Percentiles rank a stretch among this genome's conserved stretches.
phyloP scores from a whole-genome alignment of 2,797 vertebrate species.

The Sebastes glaucus region DNA sequence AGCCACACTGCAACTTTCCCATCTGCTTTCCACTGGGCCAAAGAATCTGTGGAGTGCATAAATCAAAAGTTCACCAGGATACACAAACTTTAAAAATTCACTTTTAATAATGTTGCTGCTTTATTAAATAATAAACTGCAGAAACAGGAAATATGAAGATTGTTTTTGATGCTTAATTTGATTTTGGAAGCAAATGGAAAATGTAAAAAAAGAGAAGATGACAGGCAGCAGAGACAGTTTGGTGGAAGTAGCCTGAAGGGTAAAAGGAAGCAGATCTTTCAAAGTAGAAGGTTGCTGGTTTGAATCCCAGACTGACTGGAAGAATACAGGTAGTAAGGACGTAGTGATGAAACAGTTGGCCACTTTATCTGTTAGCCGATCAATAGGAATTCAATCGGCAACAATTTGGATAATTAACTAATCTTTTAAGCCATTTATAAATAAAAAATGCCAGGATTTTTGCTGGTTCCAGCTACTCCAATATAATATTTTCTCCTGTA shows the following conservation, averaged over 20 bases:
- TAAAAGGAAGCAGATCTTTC: not conserved
- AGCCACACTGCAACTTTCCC: conserved; percentile 89
- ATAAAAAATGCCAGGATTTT: accelerated
- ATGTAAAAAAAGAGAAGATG: not conserved
- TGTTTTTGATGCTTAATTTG: not conserved
- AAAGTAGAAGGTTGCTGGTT: not conserved
- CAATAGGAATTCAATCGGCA: not conserved
- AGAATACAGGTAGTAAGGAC: not conserved
- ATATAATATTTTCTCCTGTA: not conserved
- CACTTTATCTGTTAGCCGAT: accelerated
- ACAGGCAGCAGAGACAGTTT: not conserved
- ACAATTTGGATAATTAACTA: no score
- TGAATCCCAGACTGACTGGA: not conserved
- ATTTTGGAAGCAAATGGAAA: not conserved
- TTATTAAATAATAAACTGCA: not conserved
- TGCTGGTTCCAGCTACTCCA: not conserved
- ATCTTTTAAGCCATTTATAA: not conserved
- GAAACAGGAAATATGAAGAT: not conserved
- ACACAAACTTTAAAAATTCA: not conserved
- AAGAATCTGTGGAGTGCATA: conserved; percentile 72
- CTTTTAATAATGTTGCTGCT: not conserved
- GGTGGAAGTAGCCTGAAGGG: not conserved
- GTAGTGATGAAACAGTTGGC: not conserved
- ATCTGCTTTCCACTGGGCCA: conserved; percentile 85
- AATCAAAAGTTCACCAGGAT: not conserved